Base-by-base conservation (phyloP, 1,140 invertebrate genomes). In the Panulirus ornatus region DNA sequence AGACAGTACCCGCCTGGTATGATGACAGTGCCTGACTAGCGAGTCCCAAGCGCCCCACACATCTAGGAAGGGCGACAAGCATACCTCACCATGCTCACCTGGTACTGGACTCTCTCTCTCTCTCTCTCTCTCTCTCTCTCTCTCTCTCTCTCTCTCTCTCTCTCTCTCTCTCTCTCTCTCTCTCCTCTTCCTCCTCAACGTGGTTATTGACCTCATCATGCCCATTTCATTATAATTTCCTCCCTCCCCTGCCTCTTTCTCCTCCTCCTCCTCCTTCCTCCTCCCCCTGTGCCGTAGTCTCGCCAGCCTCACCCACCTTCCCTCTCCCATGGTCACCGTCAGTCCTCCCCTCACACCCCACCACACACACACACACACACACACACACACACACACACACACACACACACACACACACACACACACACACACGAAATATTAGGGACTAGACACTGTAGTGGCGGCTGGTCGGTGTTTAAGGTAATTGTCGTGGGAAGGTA, bases 401-500 rank as follows among this genome's bases (percentile, higher is more conserved):
- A 70, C 54, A 40, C 54, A 40, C 58, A 70, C 36, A 40, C 58
- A 40, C 82, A 40, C 82, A 3, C 82, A 70, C 54, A 36, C 54
- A n/a, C 54, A 66, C 54, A 36, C 54, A 66, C 34, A 22, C 27
- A 19, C 54, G n/a, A 5, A 47, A n/a, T 27, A 42, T 27, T 81
- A 44, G 51, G 47, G 47, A 27, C 14, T 44, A 44, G 78, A 27
- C 40, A 22, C 27, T 27, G 27, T 6, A 22, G 51, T 58, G 27
- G 34, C 36, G 63, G 54, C 3, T 66, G 51, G 19, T 16, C 36
- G 51, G 54, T 70, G 58, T 63, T 84, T 84, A 66, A 84, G 54
- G 66, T 81, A 81, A 81, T 81, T 81, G 78, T 81, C 78, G 78
- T 81, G 78, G 78, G 78, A 81, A 81, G 44, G 44, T 44, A 51